phyloP scores from a whole-genome alignment of 2,888 invertebrate genomes.

The Hydroisotoma schaefferi region DNA sequence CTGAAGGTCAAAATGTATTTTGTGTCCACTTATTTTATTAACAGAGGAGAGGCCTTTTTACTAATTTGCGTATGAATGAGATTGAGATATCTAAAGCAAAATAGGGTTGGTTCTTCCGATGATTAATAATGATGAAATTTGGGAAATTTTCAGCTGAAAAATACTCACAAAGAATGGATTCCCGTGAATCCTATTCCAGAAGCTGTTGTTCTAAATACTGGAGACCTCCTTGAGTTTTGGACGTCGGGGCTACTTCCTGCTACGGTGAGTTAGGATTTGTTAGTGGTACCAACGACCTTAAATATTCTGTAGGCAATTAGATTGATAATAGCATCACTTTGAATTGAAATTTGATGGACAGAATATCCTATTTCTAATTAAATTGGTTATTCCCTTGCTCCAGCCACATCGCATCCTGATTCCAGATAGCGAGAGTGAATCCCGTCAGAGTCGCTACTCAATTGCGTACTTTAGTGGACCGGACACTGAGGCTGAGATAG shows the following conservation, averaged over 20 bases:
- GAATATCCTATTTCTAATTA: too few species aligned
- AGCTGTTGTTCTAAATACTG: conserved; percentile 27
- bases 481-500: conserved; percentile 5
- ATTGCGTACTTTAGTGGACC: conserved; percentile 23
- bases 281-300: neutral
- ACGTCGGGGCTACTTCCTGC: conserved; percentile 27
- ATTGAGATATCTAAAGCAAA: too few species aligned
- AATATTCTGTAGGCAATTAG: too few species aligned
- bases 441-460: conserved; percentile 18
- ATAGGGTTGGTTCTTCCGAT: too few species aligned
- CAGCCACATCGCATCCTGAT: conserved; percentile 25
- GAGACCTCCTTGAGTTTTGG: conserved; percentile 32
- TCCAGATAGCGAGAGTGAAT: conserved; percentile 12
- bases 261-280: conserved; percentile 17
- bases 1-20: too few species aligned
- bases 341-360: too few species aligned
- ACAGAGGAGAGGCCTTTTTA: too few species aligned
- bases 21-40: too few species aligned
- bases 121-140: too few species aligned
- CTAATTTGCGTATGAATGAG: too few species aligned
- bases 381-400: neutral
- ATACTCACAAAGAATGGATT: conserved; percentile 26
- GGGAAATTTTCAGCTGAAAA: too few species aligned
- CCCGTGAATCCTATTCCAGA: conserved; percentile 20
- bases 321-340: too few species aligned